Evolutionary conservation across 1,140 invertebrate species (phyloP), one percentile per base, ranked within the genome.

Genomic region (Hypothenemus hampei): DNA sequence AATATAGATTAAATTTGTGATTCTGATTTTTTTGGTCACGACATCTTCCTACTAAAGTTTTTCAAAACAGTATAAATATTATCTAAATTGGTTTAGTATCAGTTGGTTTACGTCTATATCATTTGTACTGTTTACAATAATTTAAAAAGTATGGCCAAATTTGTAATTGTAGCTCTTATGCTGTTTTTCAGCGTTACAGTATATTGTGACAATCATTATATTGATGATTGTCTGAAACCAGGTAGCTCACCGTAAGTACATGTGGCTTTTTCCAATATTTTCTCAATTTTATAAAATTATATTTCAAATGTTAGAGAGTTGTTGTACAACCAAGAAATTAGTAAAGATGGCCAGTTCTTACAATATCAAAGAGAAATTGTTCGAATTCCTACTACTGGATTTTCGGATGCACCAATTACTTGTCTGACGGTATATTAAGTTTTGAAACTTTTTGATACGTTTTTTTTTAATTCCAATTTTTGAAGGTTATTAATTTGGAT

Each of bases 291-390:
- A 22, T 22, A 7, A 11, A 15, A 2, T 20, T 1, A 41, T 3
- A 7, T 20, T 41, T 41, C 1, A 16, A 37, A 6, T 37, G 7
- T 19, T 22, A 41, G 39, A 5, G 20, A 11, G 22, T 11, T 26
- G 24, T 1, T 45, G 24, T 45, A 45, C 23, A n/a, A 26, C 16
- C 22, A 45, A 29, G 43, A 45, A 18, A 23, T 45, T 10, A 45
- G 43, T 10, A 29, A 45, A 45, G 21, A 10, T 10, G n/a, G n/a
- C n/a, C n/a, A n/a, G n/a, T n/a, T n/a, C n/a, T n/a, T n/a, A n/a
- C n/a, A n/a, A n/a, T n/a, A 18, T 3, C 24, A 45, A 26, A 4
- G 6, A 5, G 22, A 45, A 26, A 26, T 23, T 10, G 18, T 45
- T 11, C 24, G 21, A 7, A 29, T 45, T 45, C 43, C 43, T 1